Base-by-base conservation (phyloP, 92 coral and sea anemone genomes). In the Parazoanthus swiftii region DNA sequence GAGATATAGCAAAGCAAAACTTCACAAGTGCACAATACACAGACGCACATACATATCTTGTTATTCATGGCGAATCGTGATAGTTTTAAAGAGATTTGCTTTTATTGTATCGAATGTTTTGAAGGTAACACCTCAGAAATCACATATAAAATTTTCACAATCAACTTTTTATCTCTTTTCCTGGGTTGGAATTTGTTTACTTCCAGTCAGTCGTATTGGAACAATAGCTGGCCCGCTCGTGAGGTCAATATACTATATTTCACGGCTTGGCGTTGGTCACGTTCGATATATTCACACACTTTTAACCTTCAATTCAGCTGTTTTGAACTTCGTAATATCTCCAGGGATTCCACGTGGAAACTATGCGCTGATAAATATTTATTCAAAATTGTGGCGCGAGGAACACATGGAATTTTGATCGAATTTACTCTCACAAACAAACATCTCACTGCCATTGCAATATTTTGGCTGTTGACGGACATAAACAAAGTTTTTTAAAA, bases 211-310 rank as follows among this genome's bases (percentile, higher is more conserved):
- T 20, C 25, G 70, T 23, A 18, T 63, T 21, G n/a, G 25, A 63
- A 63, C 70, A 54, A 54, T 54, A 54, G 70, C 25, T 63, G 70
- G 26, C 25, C 15, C 70, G 70, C 59, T 54, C 18, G 14, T 54
- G 59, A 54, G 59, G 70, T 63, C 77, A 73, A 29, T 73, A 73
- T 33, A 73, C 18, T 13, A 18, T 9, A 51, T 71, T 71, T 33
- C 75, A 71, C 29, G 76, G 76, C 37, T 8, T 71, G 76, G 77
- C 42, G 77, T 18, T 23, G 81, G 58, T 77, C 72, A 51, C 29
- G 42, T 56, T 33, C 83, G 36, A 35, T 56, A 35, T 58, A 18
- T 63, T 56, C 26, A 80, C 48, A 59, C 85, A 50, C 85, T 35
- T 20, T 63, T 23, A 63, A 54, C 20, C 59, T 63, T 63, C 70